Conservation (phyloP, 2,888 invertebrate genomes). For the Zhuqinia jingwanae region DNA sequence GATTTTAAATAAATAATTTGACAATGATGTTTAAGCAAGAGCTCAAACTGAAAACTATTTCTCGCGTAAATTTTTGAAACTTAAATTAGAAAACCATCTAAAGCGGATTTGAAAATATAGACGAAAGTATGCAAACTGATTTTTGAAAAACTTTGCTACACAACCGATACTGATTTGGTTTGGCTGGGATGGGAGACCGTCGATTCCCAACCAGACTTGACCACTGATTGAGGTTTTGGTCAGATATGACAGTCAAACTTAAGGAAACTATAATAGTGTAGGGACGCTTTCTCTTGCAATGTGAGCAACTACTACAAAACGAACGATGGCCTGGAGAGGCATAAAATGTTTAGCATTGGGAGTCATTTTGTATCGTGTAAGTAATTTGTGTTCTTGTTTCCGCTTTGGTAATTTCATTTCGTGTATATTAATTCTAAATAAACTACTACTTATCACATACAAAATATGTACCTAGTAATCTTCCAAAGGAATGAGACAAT, state of each 20-base stretch:
- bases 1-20: too few relatives aligned
- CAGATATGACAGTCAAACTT: slow-evolving; percentile 59
- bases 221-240: slow-evolving; percentile 63
- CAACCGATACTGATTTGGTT: not conserved
- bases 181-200: slow-evolving; percentile 52
- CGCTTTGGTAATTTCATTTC: slow-evolving; percentile 40
- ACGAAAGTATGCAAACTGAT: not conserved
- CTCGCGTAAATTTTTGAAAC: not conserved
- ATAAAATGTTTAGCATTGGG: not conserved
- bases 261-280: slow-evolving; percentile 10
- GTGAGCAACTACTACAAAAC: not conserved
- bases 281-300: not conserved
- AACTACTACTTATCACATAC: slow-evolving; percentile 16
- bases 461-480: slow-evolving; percentile 32
- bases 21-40: slow-evolving; percentile 19
- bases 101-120: not conserved
- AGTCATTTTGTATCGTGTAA: slow-evolving; percentile 19
- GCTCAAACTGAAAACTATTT: not conserved
- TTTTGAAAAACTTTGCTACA: not conserved
- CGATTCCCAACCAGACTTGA: slow-evolving; percentile 62
- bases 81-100: not conserved
- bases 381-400: slow-evolving; percentile 42
- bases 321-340: not conserved
- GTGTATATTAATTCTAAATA: slow-evolving; percentile 34
- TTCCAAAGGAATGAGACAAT: slow-evolving; percentile 46